Conservation (phyloP, 2,888 invertebrate genomes). For the Dryobotodes eremita region DNA sequence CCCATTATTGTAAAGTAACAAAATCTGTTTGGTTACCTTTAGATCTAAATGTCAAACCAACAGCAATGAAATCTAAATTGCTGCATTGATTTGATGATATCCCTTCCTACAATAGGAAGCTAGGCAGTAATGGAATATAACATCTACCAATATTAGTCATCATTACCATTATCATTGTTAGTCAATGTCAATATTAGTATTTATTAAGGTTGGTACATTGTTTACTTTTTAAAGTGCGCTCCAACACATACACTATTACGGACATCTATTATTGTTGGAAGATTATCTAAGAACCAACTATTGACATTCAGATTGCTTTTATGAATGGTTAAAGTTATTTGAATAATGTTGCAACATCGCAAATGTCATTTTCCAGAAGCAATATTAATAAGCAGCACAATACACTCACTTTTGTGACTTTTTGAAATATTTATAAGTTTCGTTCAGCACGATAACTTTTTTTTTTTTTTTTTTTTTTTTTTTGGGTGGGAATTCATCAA, state of each 20-base stretch:
- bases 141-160: slow-evolving; percentile 52
- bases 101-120: background rate
- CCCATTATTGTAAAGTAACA: background rate
- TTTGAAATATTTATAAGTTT: slow-evolving; percentile 23
- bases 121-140: slow-evolving; percentile 14
- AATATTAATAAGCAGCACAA: background rate
- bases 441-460: background rate
- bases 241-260: slow-evolving; percentile 5
- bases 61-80: background rate
- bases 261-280: slow-evolving; percentile 14
- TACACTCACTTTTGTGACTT: background rate
- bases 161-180: slow-evolving; percentile 39
- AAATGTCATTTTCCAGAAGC: slow-evolving; percentile 19
- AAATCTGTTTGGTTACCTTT: slow-evolving; percentile 1
- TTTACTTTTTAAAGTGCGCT: slow-evolving; percentile 32
- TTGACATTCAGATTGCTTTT: slow-evolving; percentile 39
- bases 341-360: slow-evolving; percentile 23
- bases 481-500: too few relatives aligned
- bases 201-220: slow-evolving; percentile 13
- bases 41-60: background rate
- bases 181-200: slow-evolving; percentile 16
- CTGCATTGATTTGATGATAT: background rate
- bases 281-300: slow-evolving; percentile 39
- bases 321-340: slow-evolving; percentile 22
- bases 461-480: too few relatives aligned